Base-by-base conservation (phyloP, 1,140 invertebrate genomes). In the Laupala kohalensis region DNA sequence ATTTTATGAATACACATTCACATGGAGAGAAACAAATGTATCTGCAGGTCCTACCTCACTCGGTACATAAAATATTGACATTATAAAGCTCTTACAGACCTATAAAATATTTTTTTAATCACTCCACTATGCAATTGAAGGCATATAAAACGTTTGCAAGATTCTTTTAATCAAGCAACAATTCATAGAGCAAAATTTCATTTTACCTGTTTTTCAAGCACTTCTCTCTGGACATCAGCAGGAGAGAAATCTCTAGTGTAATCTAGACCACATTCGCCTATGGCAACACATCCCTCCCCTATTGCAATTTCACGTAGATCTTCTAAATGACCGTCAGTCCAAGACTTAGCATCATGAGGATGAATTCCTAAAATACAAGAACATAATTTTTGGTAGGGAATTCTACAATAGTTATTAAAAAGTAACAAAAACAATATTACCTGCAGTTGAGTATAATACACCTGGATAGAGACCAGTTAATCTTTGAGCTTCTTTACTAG, bases 171-270 rank as follows among this genome's bases (percentile, higher is more conserved):
- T n/a, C n/a, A n/a, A n/a, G n/a, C n/a, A n/a, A n/a, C n/a, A n/a
- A n/a, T n/a, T n/a, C n/a, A n/a, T n/a, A n/a, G n/a, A n/a, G n/a
- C n/a, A n/a, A n/a, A n/a, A n/a, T n/a, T n/a, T n/a, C n/a, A n/a
- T 25, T 23, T 27, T 75, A 93, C 91, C 85, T 97, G 95, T 81
- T 94, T 90, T 76, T 91, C 89, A 82, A 97, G 97, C 25, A 95
- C 94, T 75, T 89, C 84, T 74, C 90, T 84, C 82, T 98, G 95
- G 74, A 90, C 87, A 70, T 90, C 88, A 9, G 91, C 92, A 74
- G 95, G 91, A 9, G 94, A 96, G 81, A 96, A 97, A 80, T 96
- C 94, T 78, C 94, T 88, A 81, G 92, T 95, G 79, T 95, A 97
- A 83, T 98, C 95, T 71, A 97, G 84, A 19, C 95, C 95, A 82